These are phyloP conservation scores for Urophycis tenuis DNA, from an alignment of 2,797 vertebrate species.

Conservation along the genomic window DNA sequence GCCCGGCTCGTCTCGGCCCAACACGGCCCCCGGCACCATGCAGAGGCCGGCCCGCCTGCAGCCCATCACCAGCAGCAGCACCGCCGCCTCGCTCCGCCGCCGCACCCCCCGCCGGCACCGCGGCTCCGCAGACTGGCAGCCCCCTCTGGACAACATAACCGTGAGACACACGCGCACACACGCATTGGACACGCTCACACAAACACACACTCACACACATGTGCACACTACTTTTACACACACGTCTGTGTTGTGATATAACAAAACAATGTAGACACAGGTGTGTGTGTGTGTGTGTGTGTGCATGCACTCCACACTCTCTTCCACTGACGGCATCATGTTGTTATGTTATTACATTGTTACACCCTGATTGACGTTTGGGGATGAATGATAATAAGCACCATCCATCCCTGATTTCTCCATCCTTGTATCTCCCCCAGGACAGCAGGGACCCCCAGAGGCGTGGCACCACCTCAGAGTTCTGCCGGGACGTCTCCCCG, in stretches of 20 bases:
- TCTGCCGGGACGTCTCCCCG: slow-evolving; percentile 58
- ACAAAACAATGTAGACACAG: not conserved
- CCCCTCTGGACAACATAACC: slow-evolving; percentile 5
- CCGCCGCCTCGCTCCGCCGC: slow-evolving; percentile 56
- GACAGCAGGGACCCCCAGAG: slow-evolving; percentile 60
- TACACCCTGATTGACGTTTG: not conserved
- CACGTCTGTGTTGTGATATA: not conserved
- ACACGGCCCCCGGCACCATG: slow-evolving; percentile 79
- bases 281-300: not conserved
- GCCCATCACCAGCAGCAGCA: slow-evolving; percentile 65
- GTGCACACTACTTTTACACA: not conserved
- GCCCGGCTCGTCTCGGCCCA: slow-evolving; percentile 75
- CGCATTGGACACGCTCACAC: not conserved
- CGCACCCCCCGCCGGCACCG: slow-evolving; percentile 53
- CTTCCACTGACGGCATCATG: not conserved
- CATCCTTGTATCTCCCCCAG: slow-evolving; percentile 37
- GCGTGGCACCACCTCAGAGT: slow-evolving; percentile 51
- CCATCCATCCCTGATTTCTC: not conserved
- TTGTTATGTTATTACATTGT: not conserved
- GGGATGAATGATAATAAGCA: not conserved
- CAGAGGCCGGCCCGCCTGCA: slow-evolving; percentile 75
- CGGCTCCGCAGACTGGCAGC: not conserved
- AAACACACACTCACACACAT: not conserved
- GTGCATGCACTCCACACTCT: slow-evolving; percentile 6
- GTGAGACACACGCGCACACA: slow-evolving; percentile 25